These are phyloP conservation scores for Clarias fuscus DNA, from an alignment of 2,797 vertebrate species.

Conservation along the genomic window DNA sequence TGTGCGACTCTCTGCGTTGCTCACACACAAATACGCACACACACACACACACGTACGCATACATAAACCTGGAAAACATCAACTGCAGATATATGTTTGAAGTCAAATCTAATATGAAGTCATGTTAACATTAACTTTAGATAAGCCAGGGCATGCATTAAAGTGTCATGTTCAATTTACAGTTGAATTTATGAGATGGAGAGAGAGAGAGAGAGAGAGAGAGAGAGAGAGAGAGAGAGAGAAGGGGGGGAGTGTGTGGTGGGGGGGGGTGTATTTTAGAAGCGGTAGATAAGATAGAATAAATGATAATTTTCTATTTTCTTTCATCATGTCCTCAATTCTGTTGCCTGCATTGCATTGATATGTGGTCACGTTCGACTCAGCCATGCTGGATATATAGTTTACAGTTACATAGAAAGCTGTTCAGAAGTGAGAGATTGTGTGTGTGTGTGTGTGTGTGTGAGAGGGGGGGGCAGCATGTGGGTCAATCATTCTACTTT, in stretches of 20 bases:
- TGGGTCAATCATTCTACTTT: neutral
- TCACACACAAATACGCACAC: neutral
- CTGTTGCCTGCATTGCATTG: neutral
- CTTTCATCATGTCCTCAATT: neutral
- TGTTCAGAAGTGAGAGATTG: neutral
- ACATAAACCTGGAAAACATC: slow-evolving; percentile 5
- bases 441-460: neutral
- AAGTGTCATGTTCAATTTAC: slow-evolving; percentile 15
- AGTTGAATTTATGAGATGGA: slow-evolving; percentile 14
- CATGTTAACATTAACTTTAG: slow-evolving; percentile 33
- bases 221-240: no score
- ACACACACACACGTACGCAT: neutral
- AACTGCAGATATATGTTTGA: slow-evolving; percentile 28
- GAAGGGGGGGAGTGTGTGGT: no score
- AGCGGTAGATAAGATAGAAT: slow-evolving; percentile 2
- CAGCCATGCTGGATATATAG: neutral
- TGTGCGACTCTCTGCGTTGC: neutral
- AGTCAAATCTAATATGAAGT: slow-evolving; percentile 23
- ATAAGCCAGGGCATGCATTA: slow-evolving; percentile 18
- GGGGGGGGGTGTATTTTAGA: neutral
- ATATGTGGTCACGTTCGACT: neutral
- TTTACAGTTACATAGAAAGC: neutral
- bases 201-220: no score
- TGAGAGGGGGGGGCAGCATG: neutral
- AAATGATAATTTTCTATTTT: slow-evolving; percentile 1